Evolutionary conservation across 2,113 vertebrate genomes (phyloP).

Genomic region (Datnioides undecimradiatus): DNA sequence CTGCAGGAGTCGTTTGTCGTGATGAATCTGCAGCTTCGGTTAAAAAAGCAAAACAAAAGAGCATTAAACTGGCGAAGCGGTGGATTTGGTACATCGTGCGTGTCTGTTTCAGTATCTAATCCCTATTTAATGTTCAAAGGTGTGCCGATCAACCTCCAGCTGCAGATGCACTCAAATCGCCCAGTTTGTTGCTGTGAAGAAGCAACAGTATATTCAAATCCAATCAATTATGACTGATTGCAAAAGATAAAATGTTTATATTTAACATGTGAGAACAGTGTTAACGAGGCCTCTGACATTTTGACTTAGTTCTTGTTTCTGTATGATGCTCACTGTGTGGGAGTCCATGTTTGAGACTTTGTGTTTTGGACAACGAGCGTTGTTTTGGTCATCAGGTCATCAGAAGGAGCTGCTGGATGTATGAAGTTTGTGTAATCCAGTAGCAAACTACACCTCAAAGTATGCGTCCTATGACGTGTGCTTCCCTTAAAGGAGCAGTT

Average conservation of each 20-base stretch:
- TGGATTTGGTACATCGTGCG: background rate
- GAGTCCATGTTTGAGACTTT: background rate
- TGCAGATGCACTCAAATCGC: background rate
- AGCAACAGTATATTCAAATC: background rate
- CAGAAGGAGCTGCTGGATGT: background rate
- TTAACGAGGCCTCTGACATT: background rate
- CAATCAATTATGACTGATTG: background rate
- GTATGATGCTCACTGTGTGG: background rate
- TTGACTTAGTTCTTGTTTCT: background rate
- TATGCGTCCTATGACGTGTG: background rate
- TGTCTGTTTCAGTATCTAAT: too few species aligned
- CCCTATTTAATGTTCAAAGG: background rate
- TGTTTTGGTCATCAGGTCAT: background rate
- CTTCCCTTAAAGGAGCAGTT: background rate
- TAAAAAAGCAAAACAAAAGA: background rate
- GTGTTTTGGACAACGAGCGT: background rate
- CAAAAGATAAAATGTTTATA: background rate
- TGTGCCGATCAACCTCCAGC: background rate
- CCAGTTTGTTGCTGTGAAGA: background rate
- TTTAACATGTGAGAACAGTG: background rate
- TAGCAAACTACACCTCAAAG: background rate
- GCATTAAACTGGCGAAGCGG: background rate
- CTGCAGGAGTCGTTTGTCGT: slow-evolving; percentile 4
- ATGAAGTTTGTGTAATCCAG: background rate
- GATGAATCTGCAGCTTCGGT: slow-evolving; percentile 16